A percentile compares a stretch with the other conserved stretches of the same genome.
These are phyloP conservation scores for Drosophila repletoides DNA, from an alignment of 1,140 invertebrate species.

Conservation along the genomic window DNA sequence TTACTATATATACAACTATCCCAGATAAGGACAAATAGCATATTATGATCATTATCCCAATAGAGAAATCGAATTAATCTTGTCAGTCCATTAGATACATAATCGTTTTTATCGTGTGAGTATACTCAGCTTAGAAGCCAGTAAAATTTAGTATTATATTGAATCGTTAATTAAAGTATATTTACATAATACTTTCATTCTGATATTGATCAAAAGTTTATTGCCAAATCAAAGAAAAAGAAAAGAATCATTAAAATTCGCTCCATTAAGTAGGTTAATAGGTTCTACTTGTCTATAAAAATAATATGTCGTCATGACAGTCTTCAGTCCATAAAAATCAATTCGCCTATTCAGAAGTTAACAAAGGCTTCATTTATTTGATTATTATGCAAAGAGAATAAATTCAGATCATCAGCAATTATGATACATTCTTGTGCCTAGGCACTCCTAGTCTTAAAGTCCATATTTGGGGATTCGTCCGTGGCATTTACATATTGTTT, in stretches of 20 bases:
- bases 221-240: too few relatives aligned
- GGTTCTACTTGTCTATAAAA: neutral
- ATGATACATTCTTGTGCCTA: neutral
- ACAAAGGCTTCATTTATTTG: neutral
- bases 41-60: too few relatives aligned
- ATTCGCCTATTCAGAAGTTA: neutral
- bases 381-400: neutral
- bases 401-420: neutral
- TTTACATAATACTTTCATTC: slow-evolving; percentile 10
- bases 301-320: neutral
- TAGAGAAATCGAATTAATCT: too few relatives aligned
- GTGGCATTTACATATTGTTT: slow-evolving; percentile 5
- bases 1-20: too few relatives aligned
- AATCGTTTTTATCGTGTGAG: too few relatives aligned
- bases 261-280: neutral
- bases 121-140: too few relatives aligned
- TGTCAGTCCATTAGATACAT: too few relatives aligned
- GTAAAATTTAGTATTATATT: too few relatives aligned
- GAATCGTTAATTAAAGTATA: too few relatives aligned
- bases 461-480: neutral
- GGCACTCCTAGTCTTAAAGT: neutral
- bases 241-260: neutral
- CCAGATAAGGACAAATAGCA: too few relatives aligned
- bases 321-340: neutral
- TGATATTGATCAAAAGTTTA: neutral